Conservation (phyloP, 2,888 invertebrate species). For the Pristionchus entomophagus region DNA sequence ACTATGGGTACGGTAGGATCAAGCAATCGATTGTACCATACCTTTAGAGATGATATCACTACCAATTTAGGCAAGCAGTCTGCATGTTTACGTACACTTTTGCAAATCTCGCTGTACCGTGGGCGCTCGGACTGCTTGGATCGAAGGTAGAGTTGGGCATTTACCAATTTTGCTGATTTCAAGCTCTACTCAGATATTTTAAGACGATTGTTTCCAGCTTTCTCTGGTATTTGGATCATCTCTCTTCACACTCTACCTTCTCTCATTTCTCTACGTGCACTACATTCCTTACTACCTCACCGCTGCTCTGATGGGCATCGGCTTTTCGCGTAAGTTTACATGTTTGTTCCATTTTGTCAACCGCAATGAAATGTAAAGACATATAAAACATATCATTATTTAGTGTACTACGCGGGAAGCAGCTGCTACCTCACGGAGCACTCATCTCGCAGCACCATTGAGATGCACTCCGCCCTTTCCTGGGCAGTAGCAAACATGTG, state of each 20-base stretch:
- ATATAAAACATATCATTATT: background rate
- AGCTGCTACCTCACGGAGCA: slow-evolving; percentile 58
- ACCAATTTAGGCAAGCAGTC: background rate
- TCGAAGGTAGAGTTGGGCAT: slow-evolving; percentile 5
- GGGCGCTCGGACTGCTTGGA: background rate
- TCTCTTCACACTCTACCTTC: slow-evolving; percentile 52
- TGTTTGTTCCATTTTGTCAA: background rate
- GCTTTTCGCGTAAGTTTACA: slow-evolving; percentile 58
- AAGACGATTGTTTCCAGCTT: background rate
- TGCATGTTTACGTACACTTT: background rate
- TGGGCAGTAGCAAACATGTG: slow-evolving; percentile 58
- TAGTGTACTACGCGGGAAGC: slow-evolving; percentile 59
- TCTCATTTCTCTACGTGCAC: slow-evolving; percentile 61
- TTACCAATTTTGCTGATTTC: background rate
- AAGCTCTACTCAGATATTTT: background rate
- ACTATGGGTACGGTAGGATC: slow-evolving; percentile 56
- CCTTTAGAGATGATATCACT: background rate
- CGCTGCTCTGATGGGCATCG: slow-evolving; percentile 55
- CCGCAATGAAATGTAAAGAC: too few species aligned
- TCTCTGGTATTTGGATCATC: slow-evolving; percentile 47
- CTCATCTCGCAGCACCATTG: slow-evolving; percentile 55
- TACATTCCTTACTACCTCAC: slow-evolving; percentile 58
- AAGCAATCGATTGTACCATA: background rate
- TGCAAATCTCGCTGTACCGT: slow-evolving; percentile 13
- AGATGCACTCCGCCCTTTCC: slow-evolving; percentile 53